Evolutionary conservation across 2,888 invertebrate species (phyloP).

Genomic region (Vandiemenella viatica): DNA sequence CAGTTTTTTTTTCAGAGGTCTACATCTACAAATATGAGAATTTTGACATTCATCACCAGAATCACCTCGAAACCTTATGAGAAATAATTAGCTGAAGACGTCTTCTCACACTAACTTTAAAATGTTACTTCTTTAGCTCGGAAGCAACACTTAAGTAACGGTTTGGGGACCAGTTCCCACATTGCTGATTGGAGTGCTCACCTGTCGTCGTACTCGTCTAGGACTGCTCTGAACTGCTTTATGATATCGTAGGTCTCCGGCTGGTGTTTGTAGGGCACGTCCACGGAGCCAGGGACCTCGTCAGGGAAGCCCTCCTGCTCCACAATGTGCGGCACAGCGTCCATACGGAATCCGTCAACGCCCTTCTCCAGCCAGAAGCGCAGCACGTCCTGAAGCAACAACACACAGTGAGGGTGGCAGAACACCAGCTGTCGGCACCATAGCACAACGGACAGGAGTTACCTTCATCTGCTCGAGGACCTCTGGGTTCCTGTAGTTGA

Average conservation of each 20-base stretch:
- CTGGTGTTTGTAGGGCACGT: conserved; percentile 34
- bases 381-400: conserved; percentile 53
- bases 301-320: conserved; percentile 40
- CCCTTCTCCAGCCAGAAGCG: conserved; percentile 71
- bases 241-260: conserved; percentile 47
- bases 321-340: conserved; percentile 52
- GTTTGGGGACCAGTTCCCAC: no score
- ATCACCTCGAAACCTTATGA: no score
- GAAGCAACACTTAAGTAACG: not conserved
- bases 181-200: not conserved
- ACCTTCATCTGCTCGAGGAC: conserved; percentile 36
- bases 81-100: no score
- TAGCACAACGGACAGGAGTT: no score
- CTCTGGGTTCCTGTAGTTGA: conserved; percentile 47
- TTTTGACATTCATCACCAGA: no score
- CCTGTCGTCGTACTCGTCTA: conserved; percentile 32
- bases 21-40: no score
- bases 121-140: not conserved
- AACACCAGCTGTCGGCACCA: no score
- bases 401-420: no score
- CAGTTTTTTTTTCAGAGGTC: no score
- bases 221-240: conserved; percentile 45
- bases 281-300: conserved; percentile 35
- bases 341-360: conserved; percentile 66
- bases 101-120: not conserved